phyloP scores from a whole-genome alignment of 2,113 vertebrate species.

The Melozone crissalis region DNA sequence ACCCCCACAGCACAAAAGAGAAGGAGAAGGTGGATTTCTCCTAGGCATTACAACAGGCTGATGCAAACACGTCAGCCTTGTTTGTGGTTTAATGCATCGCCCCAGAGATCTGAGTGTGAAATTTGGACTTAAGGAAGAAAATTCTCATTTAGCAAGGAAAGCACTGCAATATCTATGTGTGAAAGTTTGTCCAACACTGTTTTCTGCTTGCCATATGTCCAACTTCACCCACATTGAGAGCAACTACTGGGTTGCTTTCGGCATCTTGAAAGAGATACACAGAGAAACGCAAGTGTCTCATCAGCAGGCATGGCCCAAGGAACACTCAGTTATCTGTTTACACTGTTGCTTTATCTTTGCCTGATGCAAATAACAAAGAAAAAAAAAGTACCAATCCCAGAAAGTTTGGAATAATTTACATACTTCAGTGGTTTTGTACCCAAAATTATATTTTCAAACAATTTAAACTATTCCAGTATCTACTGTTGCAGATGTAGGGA shows the following conservation, averaged over 20 bases:
- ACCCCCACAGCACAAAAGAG: background rate
- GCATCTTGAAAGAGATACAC: constrained; percentile 2
- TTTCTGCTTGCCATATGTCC: constrained; percentile 76
- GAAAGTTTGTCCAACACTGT: constrained; percentile 69
- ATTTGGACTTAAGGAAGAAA: constrained; percentile 63
- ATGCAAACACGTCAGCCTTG: constrained; percentile 46
- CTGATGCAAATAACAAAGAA: background rate
- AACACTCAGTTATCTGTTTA: background rate
- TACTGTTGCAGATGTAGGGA: background rate
- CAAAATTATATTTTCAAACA: background rate
- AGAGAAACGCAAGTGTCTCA: background rate
- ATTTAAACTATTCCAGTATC: background rate
- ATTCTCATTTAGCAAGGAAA: constrained; percentile 71
- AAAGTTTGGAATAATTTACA: background rate
- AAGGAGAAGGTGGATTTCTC: constrained; percentile 64
- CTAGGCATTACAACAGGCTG: constrained; percentile 58
- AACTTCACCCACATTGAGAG: constrained; percentile 53
- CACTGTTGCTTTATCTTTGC: background rate
- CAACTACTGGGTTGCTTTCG: background rate
- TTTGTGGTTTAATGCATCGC: constrained; percentile 64
- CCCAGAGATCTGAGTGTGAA: constrained; percentile 73
- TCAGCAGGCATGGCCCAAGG: background rate
- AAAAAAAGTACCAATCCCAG: background rate
- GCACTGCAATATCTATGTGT: constrained; percentile 56
- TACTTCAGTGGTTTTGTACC: background rate